A percentile compares a stretch with the other conserved stretches of the same genome.
These are phyloP conservation scores for Pseudococcus viburni DNA, from an alignment of 2,888 invertebrate genomes.

Conservation along the genomic window DNA sequence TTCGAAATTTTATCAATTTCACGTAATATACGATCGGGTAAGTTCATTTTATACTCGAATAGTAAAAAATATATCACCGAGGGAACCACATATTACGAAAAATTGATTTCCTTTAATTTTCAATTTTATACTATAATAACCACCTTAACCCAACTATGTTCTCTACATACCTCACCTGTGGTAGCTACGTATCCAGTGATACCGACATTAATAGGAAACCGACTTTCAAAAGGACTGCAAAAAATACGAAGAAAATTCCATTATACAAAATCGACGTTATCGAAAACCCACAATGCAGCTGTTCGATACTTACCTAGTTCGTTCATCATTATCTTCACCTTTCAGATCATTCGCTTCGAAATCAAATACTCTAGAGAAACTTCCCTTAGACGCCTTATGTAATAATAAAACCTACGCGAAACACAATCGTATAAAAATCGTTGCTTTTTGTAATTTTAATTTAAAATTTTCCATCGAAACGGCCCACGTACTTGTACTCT, in stretches of 20 bases:
- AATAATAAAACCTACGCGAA: slow-evolving; percentile 83
- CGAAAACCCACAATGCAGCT: neutral
- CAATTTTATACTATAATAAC: slow-evolving; percentile 16
- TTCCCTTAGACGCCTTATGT: slow-evolving; percentile 91
- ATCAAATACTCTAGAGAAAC: slow-evolving; percentile 94
- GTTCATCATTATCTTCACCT: slow-evolving; percentile 84
- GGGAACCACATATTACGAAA: neutral
- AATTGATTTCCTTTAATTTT: neutral
- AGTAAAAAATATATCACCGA: neutral
- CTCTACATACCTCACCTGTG: slow-evolving; percentile 86
- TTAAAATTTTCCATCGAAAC: slow-evolving; percentile 36
- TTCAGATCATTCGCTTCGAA: slow-evolving; percentile 91
- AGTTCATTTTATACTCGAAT: neutral
- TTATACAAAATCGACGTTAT: slow-evolving; percentile 13
- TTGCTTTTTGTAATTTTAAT: neutral
- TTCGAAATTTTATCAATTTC: neutral
- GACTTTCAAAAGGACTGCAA: slow-evolving; percentile 87
- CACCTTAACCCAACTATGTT: slow-evolving; percentile 64
- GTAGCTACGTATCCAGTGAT: slow-evolving; percentile 96
- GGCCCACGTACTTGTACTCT: slow-evolving; percentile 84
- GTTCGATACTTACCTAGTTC: slow-evolving; percentile 77
- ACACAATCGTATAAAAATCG: neutral
- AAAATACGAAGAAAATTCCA: slow-evolving; percentile 2
- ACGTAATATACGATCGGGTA: neutral
- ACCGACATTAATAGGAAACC: slow-evolving; percentile 95